Evolutionary conservation across 2,113 vertebrate genomes (phyloP).

Genomic region (Platysteira castanea): DNA sequence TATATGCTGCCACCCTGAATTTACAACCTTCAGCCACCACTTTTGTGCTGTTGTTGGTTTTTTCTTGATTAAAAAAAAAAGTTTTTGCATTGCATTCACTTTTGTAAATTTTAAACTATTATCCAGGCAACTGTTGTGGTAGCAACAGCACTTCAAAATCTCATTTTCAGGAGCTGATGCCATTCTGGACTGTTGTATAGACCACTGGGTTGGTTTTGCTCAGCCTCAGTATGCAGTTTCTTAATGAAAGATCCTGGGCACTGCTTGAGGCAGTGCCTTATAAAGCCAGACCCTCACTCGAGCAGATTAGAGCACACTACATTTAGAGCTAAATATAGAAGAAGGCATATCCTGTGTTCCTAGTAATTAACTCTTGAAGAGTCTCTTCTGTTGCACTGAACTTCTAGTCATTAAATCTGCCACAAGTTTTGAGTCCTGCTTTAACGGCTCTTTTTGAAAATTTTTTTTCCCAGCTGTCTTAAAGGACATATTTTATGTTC

Average conservation of each 20-base stretch:
- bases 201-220: neutral
- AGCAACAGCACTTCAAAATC: neutral
- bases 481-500: neutral
- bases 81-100: neutral
- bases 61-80: neutral
- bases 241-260: neutral
- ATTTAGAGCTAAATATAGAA: slow-evolving; percentile 72
- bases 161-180: neutral
- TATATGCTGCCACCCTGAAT: neutral
- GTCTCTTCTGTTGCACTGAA: neutral
- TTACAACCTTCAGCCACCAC: neutral
- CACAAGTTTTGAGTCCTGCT: neutral
- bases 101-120: neutral
- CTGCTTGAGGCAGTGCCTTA: slow-evolving; percentile 39
- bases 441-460: neutral
- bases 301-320: slow-evolving; percentile 47
- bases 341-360: slow-evolving; percentile 21
- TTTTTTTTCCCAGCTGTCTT: neutral
- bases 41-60: neutral
- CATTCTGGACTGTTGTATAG: neutral
- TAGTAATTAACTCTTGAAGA: slow-evolving; percentile 58
- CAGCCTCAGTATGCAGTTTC: neutral
- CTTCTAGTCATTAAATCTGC: neutral
- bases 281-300: slow-evolving; percentile 57
- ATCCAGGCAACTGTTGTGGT: neutral